These are phyloP conservation scores for Channallabes apus DNA, from an alignment of 2,797 vertebrate genomes.

Conservation along the genomic window DNA sequence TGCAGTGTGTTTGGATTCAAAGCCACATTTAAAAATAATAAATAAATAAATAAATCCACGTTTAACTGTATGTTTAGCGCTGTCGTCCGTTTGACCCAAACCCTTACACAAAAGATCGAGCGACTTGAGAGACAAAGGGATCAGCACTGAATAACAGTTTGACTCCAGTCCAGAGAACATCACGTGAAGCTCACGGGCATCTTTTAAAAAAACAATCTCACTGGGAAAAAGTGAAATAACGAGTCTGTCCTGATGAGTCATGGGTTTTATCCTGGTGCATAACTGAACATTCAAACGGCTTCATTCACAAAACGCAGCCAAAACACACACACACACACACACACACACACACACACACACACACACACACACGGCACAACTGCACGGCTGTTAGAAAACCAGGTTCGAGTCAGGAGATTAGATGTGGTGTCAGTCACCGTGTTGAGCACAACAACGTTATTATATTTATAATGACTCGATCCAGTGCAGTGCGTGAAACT, in stretches of 20 bases:
- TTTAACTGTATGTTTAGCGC: neutral
- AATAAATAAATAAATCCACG: too few species aligned
- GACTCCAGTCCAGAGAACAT: neutral
- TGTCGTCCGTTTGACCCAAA: neutral
- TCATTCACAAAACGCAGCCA: neutral
- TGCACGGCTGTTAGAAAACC: neutral
- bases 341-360: constrained; percentile 4
- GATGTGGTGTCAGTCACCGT: neutral
- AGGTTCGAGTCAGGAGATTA: neutral
- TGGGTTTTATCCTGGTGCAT: neutral
- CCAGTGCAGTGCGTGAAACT: neutral
- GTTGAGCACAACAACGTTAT: neutral
- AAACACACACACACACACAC: constrained; percentile 1
- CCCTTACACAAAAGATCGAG: neutral
- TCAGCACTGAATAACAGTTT: neutral
- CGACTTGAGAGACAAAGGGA: neutral
- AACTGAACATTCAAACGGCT: neutral
- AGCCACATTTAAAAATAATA: neutral
- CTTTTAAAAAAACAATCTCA: neutral
- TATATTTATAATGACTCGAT: neutral
- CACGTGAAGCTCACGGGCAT: neutral
- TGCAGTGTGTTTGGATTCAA: constrained; percentile 16
- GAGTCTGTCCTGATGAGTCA: neutral
- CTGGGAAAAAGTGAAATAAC: neutral
- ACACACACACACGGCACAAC: constrained; percentile 7